phyloP scores from a whole-genome alignment of 2,797 vertebrate genomes.

The Manis pentadactyla region DNA sequence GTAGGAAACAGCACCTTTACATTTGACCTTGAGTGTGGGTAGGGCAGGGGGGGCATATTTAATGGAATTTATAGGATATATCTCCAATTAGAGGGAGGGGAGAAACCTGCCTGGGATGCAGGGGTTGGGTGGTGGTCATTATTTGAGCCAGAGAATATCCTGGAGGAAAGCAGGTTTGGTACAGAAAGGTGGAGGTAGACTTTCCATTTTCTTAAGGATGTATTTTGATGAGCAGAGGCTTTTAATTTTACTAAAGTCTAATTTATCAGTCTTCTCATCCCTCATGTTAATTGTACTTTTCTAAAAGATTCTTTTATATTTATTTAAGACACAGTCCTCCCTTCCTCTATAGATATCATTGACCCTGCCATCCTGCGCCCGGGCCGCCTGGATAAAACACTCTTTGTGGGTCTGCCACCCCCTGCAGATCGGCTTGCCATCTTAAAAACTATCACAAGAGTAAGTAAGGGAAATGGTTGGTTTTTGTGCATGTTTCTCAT shows the following conservation, averaged over 20 bases:
- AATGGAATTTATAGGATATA: not conserved
- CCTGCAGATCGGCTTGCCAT: constrained; percentile 93
- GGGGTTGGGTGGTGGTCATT: rapidly evolving
- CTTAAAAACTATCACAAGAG: constrained; percentile 95
- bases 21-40: not conserved
- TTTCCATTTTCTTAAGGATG: not conserved
- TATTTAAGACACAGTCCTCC: not conserved
- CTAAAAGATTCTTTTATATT: not conserved
- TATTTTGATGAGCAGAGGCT: not conserved
- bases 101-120: not conserved
- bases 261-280: not conserved
- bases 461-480: constrained; percentile 82
- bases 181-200: not conserved
- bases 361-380: constrained; percentile 96
- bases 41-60: not conserved
- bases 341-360: constrained; percentile 91
- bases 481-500: not conserved
- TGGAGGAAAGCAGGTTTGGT: not conserved
- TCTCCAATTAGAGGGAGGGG: not conserved
- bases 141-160: not conserved
- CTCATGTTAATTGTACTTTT: not conserved
- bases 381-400: constrained; percentile 95
- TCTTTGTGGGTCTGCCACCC: constrained; percentile 95
- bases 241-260: not conserved
- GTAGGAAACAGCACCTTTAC: not conserved